Base-by-base conservation (phyloP, 37 sponge, comb jelly and placozoan species). In the Cladorhizidae sp. region DNA sequence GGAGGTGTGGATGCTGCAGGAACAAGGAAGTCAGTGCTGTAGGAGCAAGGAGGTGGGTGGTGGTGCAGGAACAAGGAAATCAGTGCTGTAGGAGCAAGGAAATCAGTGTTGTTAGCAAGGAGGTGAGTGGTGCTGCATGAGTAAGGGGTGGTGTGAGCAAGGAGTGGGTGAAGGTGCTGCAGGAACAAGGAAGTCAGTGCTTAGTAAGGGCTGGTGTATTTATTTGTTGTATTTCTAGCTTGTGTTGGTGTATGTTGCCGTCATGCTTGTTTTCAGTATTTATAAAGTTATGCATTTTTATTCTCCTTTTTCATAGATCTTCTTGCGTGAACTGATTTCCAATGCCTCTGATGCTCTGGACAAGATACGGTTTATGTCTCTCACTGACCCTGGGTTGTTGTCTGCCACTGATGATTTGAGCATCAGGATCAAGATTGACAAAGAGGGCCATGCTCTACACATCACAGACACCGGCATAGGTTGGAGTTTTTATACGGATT, bases 291-390 rank as follows among this genome's bases (percentile, higher is more conserved):
- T 36, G 23, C 43, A 23, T 25, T 43, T 9, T 41, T 36, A 41
- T 71, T 41, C 2, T 40, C 9, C 26, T 40, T 43, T 1, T 43
- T 3, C 23, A 8, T 71, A 71, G 98, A 96, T 98, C 28, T 98
- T 98, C 90, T 73, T 98, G 67, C 67, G 99, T 50, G 99, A 98
- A 73, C 61, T 98, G 75, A 98, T 98, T 57, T 98, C 99, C 40
- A 98, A 98, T 85, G 92, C 96, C 2, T 98, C 99, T 28, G 99
- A 98, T 85, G 96, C 96, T 28, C 81, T 98, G 70, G 99, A 98
- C 82, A 98, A 98, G 90, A 98, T 98, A 15, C 80, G 99, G 11
- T 98, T 98, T 79, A 72, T 94, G 42, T 95, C 99, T 43, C 91
- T 98, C 50, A 93, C 96, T 28, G 99, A 96, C 88, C 91, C 93